These are phyloP conservation scores for Sphenopsis melanotis DNA, from an alignment of 2,797 vertebrate genomes.

Conservation along the genomic window DNA sequence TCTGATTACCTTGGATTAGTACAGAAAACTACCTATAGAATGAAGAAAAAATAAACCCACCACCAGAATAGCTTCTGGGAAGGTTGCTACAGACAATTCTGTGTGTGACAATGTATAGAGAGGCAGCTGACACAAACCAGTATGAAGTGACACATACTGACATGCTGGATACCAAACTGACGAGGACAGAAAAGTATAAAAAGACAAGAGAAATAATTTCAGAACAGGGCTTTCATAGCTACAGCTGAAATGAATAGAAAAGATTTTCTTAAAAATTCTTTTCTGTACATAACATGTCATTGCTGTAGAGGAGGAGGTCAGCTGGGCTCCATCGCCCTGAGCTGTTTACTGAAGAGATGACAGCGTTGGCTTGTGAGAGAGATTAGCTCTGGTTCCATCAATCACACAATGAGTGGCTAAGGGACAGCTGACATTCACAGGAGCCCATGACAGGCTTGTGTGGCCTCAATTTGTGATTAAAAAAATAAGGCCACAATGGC, in stretches of 20 bases:
- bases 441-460: background rate
- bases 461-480: background rate
- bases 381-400: conserved; percentile 26
- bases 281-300: background rate
- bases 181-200: background rate
- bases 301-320: background rate
- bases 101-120: background rate
- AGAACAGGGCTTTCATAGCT: background rate
- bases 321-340: background rate
- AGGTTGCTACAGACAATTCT: background rate
- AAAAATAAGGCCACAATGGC: background rate
- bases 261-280: background rate
- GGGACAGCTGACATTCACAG: conserved; percentile 36
- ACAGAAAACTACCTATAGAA: conserved; percentile 23
- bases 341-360: background rate
- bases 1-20: conserved; percentile 26
- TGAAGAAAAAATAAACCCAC: background rate
- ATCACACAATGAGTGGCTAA: background rate
- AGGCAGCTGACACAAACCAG: background rate
- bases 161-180: background rate
- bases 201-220: background rate
- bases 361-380: background rate
- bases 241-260: background rate
- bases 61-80: background rate
- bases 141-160: background rate